Evolutionary conservation across 1,140 invertebrate genomes (phyloP).

Genomic region (Andricus grossulariae): DNA sequence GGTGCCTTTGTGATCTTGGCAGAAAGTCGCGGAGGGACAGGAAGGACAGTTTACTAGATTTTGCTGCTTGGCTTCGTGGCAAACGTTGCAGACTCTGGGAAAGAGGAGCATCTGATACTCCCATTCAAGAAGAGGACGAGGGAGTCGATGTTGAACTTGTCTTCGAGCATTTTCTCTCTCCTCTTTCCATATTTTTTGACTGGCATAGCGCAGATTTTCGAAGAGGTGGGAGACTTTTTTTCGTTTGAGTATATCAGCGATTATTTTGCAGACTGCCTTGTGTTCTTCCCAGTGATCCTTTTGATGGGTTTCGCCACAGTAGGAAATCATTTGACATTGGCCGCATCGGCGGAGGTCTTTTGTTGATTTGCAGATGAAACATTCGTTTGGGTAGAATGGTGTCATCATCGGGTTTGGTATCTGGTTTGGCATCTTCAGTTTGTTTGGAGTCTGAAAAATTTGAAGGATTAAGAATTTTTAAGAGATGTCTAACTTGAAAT

Average conservation of each 20-base stretch:
- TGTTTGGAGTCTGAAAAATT: no score
- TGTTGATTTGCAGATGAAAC: slow-evolving; percentile 56
- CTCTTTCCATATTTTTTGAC: slow-evolving; percentile 36
- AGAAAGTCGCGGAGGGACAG: slow-evolving; percentile 53
- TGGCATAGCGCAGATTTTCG: slow-evolving; percentile 14
- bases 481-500: no score
- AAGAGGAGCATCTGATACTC: slow-evolving; percentile 59
- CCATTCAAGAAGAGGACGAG: slow-evolving; percentile 44
- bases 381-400: slow-evolving; percentile 55
- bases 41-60: slow-evolving; percentile 48
- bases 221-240: slow-evolving; percentile 35
- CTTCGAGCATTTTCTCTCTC: slow-evolving; percentile 52
- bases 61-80: slow-evolving; percentile 46
- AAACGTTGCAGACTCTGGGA: slow-evolving; percentile 50
- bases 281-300: slow-evolving; percentile 57
- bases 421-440: no score
- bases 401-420: no score
- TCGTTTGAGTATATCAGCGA: slow-evolving; percentile 37
- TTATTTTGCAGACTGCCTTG: slow-evolving; percentile 51
- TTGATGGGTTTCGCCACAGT: slow-evolving; percentile 56
- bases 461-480: no score
- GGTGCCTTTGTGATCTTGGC: slow-evolving; percentile 46
- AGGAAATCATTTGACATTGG: slow-evolving; percentile 58
- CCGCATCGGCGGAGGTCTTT: slow-evolving; percentile 52
- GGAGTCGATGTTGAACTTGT: slow-evolving; percentile 41